A percentile compares a stretch with the other conserved stretches of the same genome.
These are phyloP conservation scores for Apis laboriosa DNA, from an alignment of 1,140 invertebrate genomes.

Conservation along the genomic window DNA sequence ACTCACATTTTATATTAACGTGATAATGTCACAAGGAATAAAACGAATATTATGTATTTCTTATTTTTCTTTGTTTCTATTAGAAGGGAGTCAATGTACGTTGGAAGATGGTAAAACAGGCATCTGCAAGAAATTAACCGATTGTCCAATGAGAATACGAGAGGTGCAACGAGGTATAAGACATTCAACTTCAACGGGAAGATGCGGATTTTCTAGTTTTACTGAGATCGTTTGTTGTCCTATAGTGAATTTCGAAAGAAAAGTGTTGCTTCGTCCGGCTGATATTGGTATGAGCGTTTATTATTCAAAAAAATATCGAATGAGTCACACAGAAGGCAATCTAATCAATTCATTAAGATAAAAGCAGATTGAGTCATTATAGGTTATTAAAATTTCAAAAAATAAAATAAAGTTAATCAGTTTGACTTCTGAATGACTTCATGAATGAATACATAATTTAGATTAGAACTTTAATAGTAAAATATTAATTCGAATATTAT, in stretches of 20 bases:
- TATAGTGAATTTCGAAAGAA: slow-evolving; percentile 7
- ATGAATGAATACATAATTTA: no score
- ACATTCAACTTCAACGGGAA: slow-evolving; percentile 43
- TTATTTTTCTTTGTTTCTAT: not conserved
- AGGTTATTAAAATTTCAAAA: no score
- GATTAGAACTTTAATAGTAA: no score
- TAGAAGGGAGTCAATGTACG: slow-evolving; percentile 71
- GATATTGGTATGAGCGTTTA: slow-evolving; percentile 34
- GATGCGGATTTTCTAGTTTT: slow-evolving; percentile 69
- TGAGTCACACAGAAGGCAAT: no score
- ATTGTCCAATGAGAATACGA: slow-evolving; percentile 66
- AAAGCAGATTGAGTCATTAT: no score
- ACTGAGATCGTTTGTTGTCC: slow-evolving; percentile 76
- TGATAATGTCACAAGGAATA: not conserved
- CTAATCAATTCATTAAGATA: no score
- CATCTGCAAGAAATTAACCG: slow-evolving; percentile 68
- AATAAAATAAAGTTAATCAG: no score
- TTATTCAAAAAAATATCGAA: not conserved
- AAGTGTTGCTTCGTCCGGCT: slow-evolving; percentile 25
- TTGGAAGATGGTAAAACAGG: slow-evolving; percentile 64
- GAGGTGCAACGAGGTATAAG: slow-evolving; percentile 67
- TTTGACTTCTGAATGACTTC: no score
- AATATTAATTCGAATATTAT: no score
- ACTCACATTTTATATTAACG: not conserved
- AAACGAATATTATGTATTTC: not conserved